Evolutionary conservation across 35 echinoderm and acorn worm species (phyloP).

Genomic region (Holothuria glaberrima): DNA sequence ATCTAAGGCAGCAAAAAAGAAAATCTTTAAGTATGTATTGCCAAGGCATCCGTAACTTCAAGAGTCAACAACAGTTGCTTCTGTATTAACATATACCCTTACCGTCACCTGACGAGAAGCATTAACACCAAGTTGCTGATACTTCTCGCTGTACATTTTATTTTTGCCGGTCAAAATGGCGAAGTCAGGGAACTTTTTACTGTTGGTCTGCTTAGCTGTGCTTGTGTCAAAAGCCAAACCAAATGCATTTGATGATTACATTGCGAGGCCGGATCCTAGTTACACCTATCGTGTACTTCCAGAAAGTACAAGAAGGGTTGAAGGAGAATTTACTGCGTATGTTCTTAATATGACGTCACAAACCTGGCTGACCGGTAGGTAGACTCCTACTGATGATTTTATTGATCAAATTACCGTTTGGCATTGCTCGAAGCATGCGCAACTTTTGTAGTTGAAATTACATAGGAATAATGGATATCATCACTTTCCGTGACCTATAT

Average conservation of each 20-base stretch:
- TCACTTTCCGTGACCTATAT: no score
- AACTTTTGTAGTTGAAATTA: no score
- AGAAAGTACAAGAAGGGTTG: slow-evolving; percentile 54
- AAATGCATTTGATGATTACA: slow-evolving; percentile 76
- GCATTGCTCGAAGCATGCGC: no score
- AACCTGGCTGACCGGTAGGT: slow-evolving; percentile 70
- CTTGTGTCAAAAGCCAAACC: slow-evolving; percentile 4
- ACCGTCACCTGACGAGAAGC: no score
- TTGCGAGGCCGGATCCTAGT: slow-evolving; percentile 63
- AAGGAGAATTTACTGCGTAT: slow-evolving; percentile 73
- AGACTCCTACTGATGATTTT: background rate
- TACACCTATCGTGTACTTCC: slow-evolving; percentile 60
- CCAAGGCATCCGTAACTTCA: no score
- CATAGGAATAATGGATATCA: no score
- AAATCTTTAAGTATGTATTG: no score
- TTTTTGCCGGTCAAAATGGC: background rate
- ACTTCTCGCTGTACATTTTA: no score
- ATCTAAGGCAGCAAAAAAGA: no score
- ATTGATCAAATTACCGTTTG: background rate
- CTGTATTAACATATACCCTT: no score
- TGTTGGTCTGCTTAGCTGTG: background rate
- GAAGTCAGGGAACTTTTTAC: background rate
- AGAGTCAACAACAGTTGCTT: no score
- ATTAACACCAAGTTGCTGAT: no score
- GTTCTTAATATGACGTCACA: slow-evolving; percentile 91